A percentile compares a stretch with the other conserved stretches of the same genome.
Conservation (phyloP, 2,888 invertebrate genomes). For the Nemotelus pantherinus region DNA sequence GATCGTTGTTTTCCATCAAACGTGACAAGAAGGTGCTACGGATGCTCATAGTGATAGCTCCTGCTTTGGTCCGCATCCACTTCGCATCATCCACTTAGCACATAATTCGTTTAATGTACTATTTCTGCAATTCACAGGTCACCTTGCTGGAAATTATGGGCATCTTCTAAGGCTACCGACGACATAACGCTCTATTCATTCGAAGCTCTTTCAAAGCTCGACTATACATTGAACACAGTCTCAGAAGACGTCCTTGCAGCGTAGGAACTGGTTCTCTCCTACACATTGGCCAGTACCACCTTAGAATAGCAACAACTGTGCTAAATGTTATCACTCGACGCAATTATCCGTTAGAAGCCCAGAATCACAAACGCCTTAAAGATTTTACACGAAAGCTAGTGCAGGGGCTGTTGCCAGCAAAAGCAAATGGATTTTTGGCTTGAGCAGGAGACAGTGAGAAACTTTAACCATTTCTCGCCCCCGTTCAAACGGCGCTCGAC, state of each 20-base stretch:
- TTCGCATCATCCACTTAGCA: background rate
- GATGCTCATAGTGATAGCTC: constrained; percentile 2
- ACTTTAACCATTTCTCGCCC: too few relatives aligned
- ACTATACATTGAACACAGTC: background rate
- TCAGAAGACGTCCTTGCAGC: background rate
- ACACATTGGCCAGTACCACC: too few relatives aligned
- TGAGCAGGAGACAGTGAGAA: too few relatives aligned
- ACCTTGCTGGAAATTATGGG: constrained; percentile 3
- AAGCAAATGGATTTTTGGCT: background rate
- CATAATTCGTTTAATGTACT: constrained; percentile 24
- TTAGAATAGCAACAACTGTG: background rate
- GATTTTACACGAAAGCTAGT: background rate
- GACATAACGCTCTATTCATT: background rate
- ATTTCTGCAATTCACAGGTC: background rate
- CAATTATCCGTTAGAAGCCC: constrained; percentile 1
- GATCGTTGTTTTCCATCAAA: background rate
- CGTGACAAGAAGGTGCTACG: background rate
- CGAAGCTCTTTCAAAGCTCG: background rate
- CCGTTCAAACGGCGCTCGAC: background rate
- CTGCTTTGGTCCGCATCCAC: background rate
- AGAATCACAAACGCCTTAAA: background rate
- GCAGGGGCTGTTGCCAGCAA: background rate
- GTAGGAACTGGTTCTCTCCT: background rate
- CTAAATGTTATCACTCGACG: constrained; percentile 3
- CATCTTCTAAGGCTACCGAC: background rate